Evolutionary conservation across 1,140 invertebrate genomes (phyloP).

Genomic region (Conus ventricosus): DNA sequence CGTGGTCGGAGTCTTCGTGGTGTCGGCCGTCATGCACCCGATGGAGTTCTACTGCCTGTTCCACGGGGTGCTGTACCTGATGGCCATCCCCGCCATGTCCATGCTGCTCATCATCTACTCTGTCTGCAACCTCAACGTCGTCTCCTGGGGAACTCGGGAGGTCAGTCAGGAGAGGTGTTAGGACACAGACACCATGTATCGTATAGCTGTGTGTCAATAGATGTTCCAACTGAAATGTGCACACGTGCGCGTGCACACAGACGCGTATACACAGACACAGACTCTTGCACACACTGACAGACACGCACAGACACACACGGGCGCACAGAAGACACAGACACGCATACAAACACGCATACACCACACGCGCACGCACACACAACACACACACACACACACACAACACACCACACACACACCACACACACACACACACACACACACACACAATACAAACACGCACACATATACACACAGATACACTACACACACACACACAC

Average conservation of each 20-base stretch:
- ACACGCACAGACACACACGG: no score
- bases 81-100: conserved; percentile 96
- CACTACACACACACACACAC: no score
- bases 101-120: conserved; percentile 95
- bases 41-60: conserved; percentile 85
- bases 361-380: no score
- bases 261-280: no score
- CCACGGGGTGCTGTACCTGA: conserved; percentile 89
- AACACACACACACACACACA: no score
- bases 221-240: not conserved
- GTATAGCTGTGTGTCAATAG: not conserved
- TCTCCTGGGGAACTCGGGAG: conserved; percentile 92
- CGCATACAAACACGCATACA: no score
- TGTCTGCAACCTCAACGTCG: conserved; percentile 92
- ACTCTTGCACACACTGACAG: no score
- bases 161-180: conserved; percentile 69
- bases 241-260: not conserved
- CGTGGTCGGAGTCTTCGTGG: conserved; percentile 76
- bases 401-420: no score
- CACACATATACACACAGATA: no score
- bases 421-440: no score
- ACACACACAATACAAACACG: no score
- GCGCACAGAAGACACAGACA: no score
- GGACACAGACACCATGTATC: not conserved
- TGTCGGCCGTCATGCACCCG: conserved; percentile 88